phyloP scores from a whole-genome alignment of 1,140 invertebrate genomes.

The Solen grandis region DNA sequence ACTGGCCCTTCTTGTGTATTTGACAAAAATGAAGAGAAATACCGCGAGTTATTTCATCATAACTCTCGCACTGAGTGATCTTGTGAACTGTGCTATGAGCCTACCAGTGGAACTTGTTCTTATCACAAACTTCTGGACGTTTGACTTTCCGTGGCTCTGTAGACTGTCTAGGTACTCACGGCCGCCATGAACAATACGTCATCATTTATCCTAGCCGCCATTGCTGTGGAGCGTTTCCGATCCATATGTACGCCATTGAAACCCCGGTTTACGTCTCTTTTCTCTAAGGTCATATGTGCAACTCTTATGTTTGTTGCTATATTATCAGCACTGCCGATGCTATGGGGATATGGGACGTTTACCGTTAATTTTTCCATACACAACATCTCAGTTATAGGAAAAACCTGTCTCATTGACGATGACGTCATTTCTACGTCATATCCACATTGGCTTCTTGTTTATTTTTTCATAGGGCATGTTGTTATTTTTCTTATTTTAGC shows the following conservation, averaged over 20 bases:
- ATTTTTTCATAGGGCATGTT: constrained; percentile 44
- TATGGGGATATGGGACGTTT: constrained; percentile 38
- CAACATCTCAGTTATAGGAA: constrained; percentile 10
- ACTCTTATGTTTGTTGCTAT: constrained; percentile 9
- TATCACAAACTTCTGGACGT: constrained; percentile 38
- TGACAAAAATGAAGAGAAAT: constrained; percentile 50
- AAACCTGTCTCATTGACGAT: constrained; percentile 46
- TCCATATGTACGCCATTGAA: constrained; percentile 47
- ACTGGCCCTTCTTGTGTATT: constrained; percentile 35
- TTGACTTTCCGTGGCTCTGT: constrained; percentile 42
- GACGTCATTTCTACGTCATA: constrained; percentile 30
- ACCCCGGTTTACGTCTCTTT: constrained; percentile 7
- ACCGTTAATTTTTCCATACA: background rate
- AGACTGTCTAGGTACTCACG: constrained; percentile 25
- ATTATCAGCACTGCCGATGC: constrained; percentile 37
- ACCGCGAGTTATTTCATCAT: constrained; percentile 49
- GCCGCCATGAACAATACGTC: constrained; percentile 52
- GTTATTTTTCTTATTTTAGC: constrained; percentile 36
- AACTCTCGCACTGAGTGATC: constrained; percentile 42
- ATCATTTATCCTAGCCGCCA: constrained; percentile 32
- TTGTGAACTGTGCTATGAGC: constrained; percentile 36
- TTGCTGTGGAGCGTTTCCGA: constrained; percentile 45
- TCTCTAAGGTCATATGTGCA: constrained; percentile 23
- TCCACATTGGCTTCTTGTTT: constrained; percentile 26
- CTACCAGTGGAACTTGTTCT: constrained; percentile 34